Conservation (phyloP, 1,140 invertebrate genomes). For the Scylla paramamosain region DNA sequence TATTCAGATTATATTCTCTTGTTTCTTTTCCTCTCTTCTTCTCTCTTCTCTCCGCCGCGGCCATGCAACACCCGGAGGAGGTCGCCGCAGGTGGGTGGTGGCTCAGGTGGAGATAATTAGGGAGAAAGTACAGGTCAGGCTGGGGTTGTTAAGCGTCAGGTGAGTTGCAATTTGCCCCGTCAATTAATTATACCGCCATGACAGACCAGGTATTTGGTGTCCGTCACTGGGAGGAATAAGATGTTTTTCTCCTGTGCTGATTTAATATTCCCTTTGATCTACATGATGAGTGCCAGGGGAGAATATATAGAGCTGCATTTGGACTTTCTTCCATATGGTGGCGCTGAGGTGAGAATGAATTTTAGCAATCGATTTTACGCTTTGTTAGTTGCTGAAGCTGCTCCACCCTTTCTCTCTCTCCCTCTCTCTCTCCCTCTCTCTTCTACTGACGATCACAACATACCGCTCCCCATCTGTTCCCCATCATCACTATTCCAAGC, state of each 20-base stretch:
- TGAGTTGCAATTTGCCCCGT: not conserved
- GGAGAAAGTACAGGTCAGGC: not conserved
- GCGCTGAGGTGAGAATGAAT: not conserved
- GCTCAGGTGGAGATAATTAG: constrained; percentile 12
- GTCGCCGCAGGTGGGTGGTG: not conserved
- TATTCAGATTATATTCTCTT: not conserved
- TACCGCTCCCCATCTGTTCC: too few relatives aligned
- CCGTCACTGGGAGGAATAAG: not conserved
- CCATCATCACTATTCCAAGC: too few relatives aligned
- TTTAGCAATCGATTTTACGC: not conserved
- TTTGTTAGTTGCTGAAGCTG: not conserved
- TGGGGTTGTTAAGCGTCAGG: not conserved
- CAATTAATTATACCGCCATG: constrained; percentile 3
- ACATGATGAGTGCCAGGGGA: not conserved
- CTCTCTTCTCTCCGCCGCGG: not conserved
- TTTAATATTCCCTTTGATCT: not conserved
- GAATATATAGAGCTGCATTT: not conserved
- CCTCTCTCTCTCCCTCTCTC: too few relatives aligned
- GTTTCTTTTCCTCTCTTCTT: not conserved
- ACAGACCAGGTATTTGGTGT: constrained; percentile 7
- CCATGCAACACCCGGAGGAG: not conserved
- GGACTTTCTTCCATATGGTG: not conserved
- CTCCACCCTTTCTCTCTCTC: not conserved
- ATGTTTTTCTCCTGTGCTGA: not conserved
- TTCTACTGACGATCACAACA: too few relatives aligned